A percentile compares a stretch with the other conserved stretches of the same genome.
Evolutionary conservation across 2,888 invertebrate species (phyloP).

Genomic region (Sialis fuliginosa): DNA sequence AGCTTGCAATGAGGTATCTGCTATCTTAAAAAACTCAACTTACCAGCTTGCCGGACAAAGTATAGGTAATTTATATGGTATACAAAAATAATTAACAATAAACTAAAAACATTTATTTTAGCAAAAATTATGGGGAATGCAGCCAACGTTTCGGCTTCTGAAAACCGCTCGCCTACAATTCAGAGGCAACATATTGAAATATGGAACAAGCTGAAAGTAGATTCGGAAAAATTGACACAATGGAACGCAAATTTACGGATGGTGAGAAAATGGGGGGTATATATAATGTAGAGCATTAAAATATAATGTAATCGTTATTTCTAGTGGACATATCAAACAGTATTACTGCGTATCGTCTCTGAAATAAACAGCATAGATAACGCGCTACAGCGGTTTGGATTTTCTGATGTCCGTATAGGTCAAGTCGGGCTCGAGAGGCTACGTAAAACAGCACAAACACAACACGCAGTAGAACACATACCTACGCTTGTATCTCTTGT

Average conservation of each 20-base stretch:
- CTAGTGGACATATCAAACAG: conserved; percentile 75
- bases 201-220: conserved; percentile 45
- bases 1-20: conserved; percentile 28
- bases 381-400: conserved; percentile 48
- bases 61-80: conserved; percentile 24
- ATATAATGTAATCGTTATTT: conserved; percentile 11
- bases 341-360: conserved; percentile 52
- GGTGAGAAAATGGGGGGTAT: conserved; percentile 24
- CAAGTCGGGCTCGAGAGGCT: conserved; percentile 54
- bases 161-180: conserved; percentile 25
- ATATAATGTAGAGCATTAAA: neutral
- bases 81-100: no score
- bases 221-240: conserved; percentile 49
- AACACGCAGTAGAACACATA: conserved; percentile 28
- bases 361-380: conserved; percentile 59
- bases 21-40: conserved; percentile 28
- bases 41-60: conserved; percentile 38
- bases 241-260: conserved; percentile 64
- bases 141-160: conserved; percentile 24
- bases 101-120: neutral
- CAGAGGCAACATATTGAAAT: conserved; percentile 25
- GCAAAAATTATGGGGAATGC: conserved; percentile 14
- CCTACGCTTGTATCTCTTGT: conserved; percentile 44
- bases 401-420: conserved; percentile 46
- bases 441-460: conserved; percentile 49